Percentiles rank a stretch among this genome's conserved stretches.
phyloP scores from a whole-genome alignment of 2,113 vertebrate species.

The Petromus typicus region DNA sequence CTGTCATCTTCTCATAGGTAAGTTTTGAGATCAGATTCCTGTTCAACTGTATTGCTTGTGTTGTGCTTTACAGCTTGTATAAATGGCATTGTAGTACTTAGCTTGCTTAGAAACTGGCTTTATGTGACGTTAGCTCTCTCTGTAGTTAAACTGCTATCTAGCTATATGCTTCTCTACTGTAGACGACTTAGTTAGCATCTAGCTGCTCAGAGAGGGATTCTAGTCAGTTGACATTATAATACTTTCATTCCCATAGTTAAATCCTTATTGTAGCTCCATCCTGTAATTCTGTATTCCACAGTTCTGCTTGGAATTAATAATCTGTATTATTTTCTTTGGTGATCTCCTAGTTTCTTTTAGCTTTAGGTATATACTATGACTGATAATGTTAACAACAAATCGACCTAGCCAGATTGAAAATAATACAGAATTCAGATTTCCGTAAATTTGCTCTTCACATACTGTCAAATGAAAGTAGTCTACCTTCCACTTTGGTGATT shows the following conservation, averaged over 20 bases:
- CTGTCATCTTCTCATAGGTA: slow-evolving; percentile 77
- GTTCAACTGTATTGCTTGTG: slow-evolving; percentile 57
- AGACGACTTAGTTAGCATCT: slow-evolving; percentile 1
- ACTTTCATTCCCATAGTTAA: too few relatives aligned
- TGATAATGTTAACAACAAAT: slow-evolving; percentile 9
- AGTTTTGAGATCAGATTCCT: slow-evolving; percentile 70
- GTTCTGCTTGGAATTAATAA: not conserved
- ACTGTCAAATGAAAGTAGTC: slow-evolving; percentile 30
- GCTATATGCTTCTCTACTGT: not conserved
- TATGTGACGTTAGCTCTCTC: slow-evolving; percentile 8
- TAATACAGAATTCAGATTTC: slow-evolving; percentile 1
- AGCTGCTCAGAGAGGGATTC: slow-evolving; percentile 34
- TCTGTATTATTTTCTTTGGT: slow-evolving; percentile 19
- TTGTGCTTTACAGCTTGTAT: slow-evolving; percentile 50
- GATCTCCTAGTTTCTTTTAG: not conserved
- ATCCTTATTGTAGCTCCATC: not conserved
- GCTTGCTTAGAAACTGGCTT: slow-evolving; percentile 48
- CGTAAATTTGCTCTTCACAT: slow-evolving; percentile 14
- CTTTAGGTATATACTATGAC: not conserved
- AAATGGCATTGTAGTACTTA: slow-evolving; percentile 21
- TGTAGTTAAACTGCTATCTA: slow-evolving; percentile 23
- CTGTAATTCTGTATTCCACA: slow-evolving; percentile 27
- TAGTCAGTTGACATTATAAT: too few relatives aligned
- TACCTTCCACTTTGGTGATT: not conserved
- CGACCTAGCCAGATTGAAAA: not conserved